phyloP scores from a whole-genome alignment of 2,888 invertebrate genomes.

The Drosophila acutilabella region DNA sequence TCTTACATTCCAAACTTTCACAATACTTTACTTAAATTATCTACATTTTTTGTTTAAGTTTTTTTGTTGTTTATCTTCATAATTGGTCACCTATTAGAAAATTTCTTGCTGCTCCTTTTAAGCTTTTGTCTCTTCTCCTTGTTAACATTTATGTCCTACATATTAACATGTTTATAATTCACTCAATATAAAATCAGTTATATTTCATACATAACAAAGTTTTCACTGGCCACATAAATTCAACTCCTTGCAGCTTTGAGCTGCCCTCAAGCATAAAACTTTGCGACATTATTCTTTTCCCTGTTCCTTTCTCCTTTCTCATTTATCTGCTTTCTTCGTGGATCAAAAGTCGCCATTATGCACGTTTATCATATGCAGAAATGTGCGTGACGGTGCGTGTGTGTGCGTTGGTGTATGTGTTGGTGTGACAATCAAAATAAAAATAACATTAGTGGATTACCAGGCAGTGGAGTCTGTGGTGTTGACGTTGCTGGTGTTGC shows the following conservation, averaged over 20 bases:
- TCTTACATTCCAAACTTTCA: no score
- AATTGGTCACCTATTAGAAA: no score
- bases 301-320: background rate
- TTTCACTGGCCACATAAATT: background rate
- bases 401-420: conserved; percentile 1
- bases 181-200: background rate
- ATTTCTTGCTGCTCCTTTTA: no score
- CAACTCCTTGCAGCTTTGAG: no score
- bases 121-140: no score
- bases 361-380: conserved; percentile 14
- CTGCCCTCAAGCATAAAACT: background rate
- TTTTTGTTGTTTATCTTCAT: no score
- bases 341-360: background rate
- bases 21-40: no score
- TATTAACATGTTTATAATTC: background rate
- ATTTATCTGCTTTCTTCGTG: background rate
- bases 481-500: conserved; percentile 22
- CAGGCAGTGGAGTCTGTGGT: conserved; percentile 31
- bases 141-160: no score
- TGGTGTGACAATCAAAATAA: conserved; percentile 45
- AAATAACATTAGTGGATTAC: conserved; percentile 70
- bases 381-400: background rate
- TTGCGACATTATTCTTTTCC: background rate
- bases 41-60: no score
- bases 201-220: background rate